These are phyloP conservation scores for Bathybates hornii DNA, from an alignment of 2,113 vertebrate species.

Conservation along the genomic window DNA sequence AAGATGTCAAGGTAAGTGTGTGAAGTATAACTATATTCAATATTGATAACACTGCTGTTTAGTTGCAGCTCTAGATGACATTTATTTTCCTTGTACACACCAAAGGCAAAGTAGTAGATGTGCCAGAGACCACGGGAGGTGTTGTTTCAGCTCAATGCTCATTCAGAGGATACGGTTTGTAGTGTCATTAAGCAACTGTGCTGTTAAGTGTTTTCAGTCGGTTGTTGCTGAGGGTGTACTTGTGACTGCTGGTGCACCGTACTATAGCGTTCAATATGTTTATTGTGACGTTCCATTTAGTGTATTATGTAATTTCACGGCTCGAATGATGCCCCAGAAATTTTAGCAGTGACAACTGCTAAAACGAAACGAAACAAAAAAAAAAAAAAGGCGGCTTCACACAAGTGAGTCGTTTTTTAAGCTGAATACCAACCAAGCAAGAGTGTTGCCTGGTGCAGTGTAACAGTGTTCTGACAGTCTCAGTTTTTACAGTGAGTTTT, in stretches of 20 bases:
- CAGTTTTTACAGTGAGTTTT: not conserved
- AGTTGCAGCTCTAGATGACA: not conserved
- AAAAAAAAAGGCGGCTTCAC: not conserved
- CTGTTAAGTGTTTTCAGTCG: conserved; percentile 14
- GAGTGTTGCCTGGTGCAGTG: not conserved
- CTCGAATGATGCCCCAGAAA: not conserved
- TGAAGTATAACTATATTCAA: not conserved
- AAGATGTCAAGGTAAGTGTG: not conserved
- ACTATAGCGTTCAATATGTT: not conserved
- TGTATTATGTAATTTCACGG: not conserved
- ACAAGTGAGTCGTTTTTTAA: conserved; percentile 13
- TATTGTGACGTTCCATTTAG: not conserved
- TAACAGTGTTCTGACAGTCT: not conserved
- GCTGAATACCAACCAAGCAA: not conserved
- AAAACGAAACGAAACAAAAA: not conserved
- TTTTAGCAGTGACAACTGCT: not conserved
- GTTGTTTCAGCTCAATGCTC: conserved; percentile 17
- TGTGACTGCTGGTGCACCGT: conserved; percentile 6
- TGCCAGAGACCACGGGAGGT: not conserved
- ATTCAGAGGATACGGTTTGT: conserved; percentile 10
- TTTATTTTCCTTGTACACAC: not conserved
- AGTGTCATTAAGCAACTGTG: conserved; percentile 33
- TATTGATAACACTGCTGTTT: not conserved
- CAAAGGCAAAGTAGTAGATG: not conserved
- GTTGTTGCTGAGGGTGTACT: conserved; percentile 13